Percentiles rank a stretch among this genome's conserved stretches.
These are phyloP conservation scores for Epiperipatus broadwayi DNA, from an alignment of 2,888 invertebrate species.

Conservation along the genomic window DNA sequence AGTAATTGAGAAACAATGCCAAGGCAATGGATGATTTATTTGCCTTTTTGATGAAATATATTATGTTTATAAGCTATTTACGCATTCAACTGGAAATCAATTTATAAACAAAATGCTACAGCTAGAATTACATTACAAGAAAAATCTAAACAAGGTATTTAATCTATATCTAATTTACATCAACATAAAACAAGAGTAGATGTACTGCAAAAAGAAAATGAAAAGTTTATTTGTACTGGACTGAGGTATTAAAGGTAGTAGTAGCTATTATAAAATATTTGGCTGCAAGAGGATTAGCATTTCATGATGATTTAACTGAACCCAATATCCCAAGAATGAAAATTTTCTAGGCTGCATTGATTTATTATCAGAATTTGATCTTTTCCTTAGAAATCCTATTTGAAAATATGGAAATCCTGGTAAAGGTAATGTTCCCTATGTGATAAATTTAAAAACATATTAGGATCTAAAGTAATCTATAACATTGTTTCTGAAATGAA, in stretches of 20 bases:
- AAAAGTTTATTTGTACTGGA: slow-evolving; percentile 20
- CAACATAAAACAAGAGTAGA: too few species aligned
- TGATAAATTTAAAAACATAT: slow-evolving; percentile 23
- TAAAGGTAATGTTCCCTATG: slow-evolving; percentile 21
- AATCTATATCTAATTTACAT: too few species aligned
- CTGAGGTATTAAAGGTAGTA: slow-evolving; percentile 19
- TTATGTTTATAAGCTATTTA: too few species aligned
- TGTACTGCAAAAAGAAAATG: slow-evolving; percentile 11
- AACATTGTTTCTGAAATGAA: slow-evolving; percentile 21
- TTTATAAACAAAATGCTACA: too few species aligned
- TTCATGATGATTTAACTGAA: slow-evolving; percentile 20
- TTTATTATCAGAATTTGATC: slow-evolving; percentile 21
- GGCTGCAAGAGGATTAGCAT: slow-evolving; percentile 19
- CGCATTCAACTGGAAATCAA: too few species aligned
- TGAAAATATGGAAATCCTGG: slow-evolving; percentile 20
- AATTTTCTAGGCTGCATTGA: slow-evolving; percentile 22
- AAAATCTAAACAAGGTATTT: too few species aligned
- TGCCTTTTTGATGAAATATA: too few species aligned
- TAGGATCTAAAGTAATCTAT: slow-evolving; percentile 20
- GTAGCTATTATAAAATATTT: slow-evolving; percentile 20
- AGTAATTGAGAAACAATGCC: too few species aligned
- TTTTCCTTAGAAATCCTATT: slow-evolving; percentile 21
- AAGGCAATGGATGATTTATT: too few species aligned
- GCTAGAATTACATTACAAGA: too few species aligned
- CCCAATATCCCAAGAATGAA: slow-evolving; percentile 20